A percentile compares a stretch with the other conserved stretches of the same genome.
These are phyloP conservation scores for Hippasteria phrygiana DNA, from an alignment of 53 echinoderm and acorn worm species.

Conservation along the genomic window DNA sequence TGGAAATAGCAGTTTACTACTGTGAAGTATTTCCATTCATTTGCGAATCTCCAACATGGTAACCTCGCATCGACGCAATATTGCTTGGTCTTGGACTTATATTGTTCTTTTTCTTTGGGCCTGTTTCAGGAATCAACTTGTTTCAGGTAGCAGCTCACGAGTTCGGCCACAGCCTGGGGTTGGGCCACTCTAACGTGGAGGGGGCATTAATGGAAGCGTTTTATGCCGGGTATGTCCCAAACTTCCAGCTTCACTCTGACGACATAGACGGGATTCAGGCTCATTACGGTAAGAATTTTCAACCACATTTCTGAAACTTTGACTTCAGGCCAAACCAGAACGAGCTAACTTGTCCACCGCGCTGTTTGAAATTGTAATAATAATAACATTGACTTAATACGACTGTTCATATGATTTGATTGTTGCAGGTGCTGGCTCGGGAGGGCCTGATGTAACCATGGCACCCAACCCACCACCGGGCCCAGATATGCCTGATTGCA, in stretches of 20 bases:
- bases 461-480: slow-evolving; percentile 41
- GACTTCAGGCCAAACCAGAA: no score
- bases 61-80: no score
- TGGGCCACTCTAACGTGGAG: slow-evolving; percentile 71
- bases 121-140: slow-evolving; percentile 65
- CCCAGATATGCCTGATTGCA: slow-evolving; percentile 61
- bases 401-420: neutral
- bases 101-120: neutral
- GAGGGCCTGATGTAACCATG: slow-evolving; percentile 57
- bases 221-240: slow-evolving; percentile 76
- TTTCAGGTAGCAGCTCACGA: slow-evolving; percentile 87
- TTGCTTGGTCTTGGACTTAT: no score
- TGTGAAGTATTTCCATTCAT: no score
- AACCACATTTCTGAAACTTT: no score
- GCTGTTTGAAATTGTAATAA: no score
- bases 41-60: no score
- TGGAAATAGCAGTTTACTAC: no score
- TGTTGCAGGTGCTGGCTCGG: slow-evolving; percentile 57
- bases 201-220: slow-evolving; percentile 83
- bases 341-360: neutral
- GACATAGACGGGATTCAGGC: slow-evolving; percentile 81
- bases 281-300: slow-evolving; percentile 70
- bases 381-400: no score
- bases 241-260: slow-evolving; percentile 74
- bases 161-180: slow-evolving; percentile 81